phyloP scores from a whole-genome alignment of 2,797 vertebrate genomes.

The Enteromius afrohamiltoni region DNA sequence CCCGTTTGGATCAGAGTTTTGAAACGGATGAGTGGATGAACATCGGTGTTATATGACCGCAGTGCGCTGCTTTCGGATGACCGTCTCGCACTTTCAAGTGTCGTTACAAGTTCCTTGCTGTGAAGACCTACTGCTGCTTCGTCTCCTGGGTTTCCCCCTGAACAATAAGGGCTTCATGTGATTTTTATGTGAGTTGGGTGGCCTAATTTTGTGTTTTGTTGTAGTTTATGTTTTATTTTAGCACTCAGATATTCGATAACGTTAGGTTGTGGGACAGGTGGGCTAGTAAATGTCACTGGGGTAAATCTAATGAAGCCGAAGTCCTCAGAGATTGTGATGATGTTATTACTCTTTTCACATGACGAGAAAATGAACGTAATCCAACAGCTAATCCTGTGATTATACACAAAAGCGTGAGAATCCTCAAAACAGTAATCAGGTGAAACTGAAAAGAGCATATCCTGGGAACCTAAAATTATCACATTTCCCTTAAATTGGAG shows the following conservation, averaged over 20 bases:
- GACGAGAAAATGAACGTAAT: conserved; percentile 17
- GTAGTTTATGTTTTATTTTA: background rate
- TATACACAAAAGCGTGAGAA: conserved; percentile 7
- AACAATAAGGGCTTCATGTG: conserved; percentile 36
- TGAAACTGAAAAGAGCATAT: conserved; percentile 6
- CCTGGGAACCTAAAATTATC: conserved; percentile 59
- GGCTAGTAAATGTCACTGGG: conserved; percentile 3
- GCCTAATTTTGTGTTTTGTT: background rate
- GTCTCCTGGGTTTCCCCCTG: background rate
- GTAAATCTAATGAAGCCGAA: conserved; percentile 18
- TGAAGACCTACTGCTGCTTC: background rate
- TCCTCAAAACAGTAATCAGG: conserved; percentile 56
- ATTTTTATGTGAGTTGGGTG: conserved; percentile 26
- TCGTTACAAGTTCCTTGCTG: background rate
- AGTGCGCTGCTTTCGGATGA: conserved; percentile 41
- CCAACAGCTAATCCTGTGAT: background rate
- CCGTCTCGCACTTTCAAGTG: background rate
- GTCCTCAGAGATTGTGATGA: background rate
- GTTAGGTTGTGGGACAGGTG: background rate
- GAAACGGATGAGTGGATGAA: background rate
- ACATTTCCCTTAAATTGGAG: conserved; percentile 20
- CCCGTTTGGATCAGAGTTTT: background rate
- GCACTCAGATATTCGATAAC: background rate
- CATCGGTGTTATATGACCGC: background rate
- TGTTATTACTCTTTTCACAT: conserved; percentile 10